Percentiles rank a stretch among this genome's conserved stretches.
These are phyloP conservation scores for Drosophila oshimai DNA, from an alignment of 1,140 invertebrate species.

Conservation along the genomic window DNA sequence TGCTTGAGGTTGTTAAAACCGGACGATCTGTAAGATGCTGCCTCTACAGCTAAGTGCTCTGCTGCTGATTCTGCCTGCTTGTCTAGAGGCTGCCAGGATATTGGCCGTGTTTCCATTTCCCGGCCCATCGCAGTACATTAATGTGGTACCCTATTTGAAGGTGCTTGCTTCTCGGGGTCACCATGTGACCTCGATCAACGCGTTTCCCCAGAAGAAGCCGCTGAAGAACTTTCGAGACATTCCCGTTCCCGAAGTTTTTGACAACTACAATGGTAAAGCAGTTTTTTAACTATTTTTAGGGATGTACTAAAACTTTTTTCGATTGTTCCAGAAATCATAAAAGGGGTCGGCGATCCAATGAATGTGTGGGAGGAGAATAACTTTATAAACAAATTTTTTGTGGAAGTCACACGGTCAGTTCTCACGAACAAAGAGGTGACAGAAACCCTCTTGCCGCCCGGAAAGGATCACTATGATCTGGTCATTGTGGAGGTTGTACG, in stretches of 20 bases:
- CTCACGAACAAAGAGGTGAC: slow-evolving; percentile 52
- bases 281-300: not conserved
- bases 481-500: slow-evolving; percentile 60
- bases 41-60: not conserved
- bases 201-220: slow-evolving; percentile 84
- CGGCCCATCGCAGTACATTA: slow-evolving; percentile 74
- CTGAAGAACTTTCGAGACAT: slow-evolving; percentile 70
- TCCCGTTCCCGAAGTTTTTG: slow-evolving; percentile 30
- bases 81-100: slow-evolving; percentile 55
- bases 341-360: not conserved
- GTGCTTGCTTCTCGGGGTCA: slow-evolving; percentile 87
- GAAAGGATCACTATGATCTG: slow-evolving; percentile 57
- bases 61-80: slow-evolving; percentile 8
- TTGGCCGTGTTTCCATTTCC: slow-evolving; percentile 65
- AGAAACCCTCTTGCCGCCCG: slow-evolving; percentile 26
- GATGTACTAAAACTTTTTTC: not conserved
- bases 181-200: slow-evolving; percentile 87
- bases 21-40: slow-evolving; percentile 24
- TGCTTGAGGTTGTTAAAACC: not conserved
- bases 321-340: slow-evolving; percentile 36
- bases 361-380: slow-evolving; percentile 52
- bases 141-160: slow-evolving; percentile 84
- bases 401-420: slow-evolving; percentile 12
- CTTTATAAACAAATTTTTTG: slow-evolving; percentile 53
- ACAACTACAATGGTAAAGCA: slow-evolving; percentile 60